Conservation (phyloP, 2,113 vertebrate genomes). For the Ifrita kowaldi region DNA sequence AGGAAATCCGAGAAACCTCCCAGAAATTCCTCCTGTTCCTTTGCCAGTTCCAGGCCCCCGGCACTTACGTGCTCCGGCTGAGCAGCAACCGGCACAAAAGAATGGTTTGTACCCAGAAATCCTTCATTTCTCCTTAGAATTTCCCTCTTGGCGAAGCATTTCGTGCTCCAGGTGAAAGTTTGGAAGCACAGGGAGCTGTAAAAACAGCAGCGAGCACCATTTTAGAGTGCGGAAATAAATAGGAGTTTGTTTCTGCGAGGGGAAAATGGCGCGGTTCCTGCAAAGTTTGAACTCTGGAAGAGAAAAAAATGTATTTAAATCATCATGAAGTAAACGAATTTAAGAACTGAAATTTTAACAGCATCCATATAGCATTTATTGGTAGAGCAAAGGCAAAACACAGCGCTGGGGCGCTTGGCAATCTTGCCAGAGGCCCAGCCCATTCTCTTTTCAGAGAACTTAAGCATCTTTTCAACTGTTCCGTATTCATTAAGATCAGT, state of each 20-base stretch:
- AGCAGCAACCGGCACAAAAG: slow-evolving; percentile 81
- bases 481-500: too few relatives aligned
- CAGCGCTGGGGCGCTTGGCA: too few relatives aligned
- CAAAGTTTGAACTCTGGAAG: too few relatives aligned
- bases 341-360: too few relatives aligned
- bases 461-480: too few relatives aligned
- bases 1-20: slow-evolving; percentile 39
- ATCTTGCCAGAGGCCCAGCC: too few relatives aligned
- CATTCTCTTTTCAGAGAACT: too few relatives aligned
- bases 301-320: not conserved
- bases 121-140: not conserved
- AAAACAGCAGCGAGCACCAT: not conserved
- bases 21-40: slow-evolving; percentile 71
- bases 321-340: too few relatives aligned
- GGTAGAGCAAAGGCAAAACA: too few relatives aligned
- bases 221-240: not conserved
- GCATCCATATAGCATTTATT: too few relatives aligned
- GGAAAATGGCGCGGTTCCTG: not conserved
- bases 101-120: slow-evolving; percentile 72
- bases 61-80: slow-evolving; percentile 82
- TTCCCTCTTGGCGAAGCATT: not conserved
- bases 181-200: not conserved
- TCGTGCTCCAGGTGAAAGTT: not conserved
- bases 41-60: slow-evolving; percentile 76
- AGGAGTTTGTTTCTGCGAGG: rapidly evolving